These are phyloP conservation scores for Protobothrops mucrosquamatus DNA, from an alignment of 2,113 vertebrate genomes.

Conservation along the genomic window DNA sequence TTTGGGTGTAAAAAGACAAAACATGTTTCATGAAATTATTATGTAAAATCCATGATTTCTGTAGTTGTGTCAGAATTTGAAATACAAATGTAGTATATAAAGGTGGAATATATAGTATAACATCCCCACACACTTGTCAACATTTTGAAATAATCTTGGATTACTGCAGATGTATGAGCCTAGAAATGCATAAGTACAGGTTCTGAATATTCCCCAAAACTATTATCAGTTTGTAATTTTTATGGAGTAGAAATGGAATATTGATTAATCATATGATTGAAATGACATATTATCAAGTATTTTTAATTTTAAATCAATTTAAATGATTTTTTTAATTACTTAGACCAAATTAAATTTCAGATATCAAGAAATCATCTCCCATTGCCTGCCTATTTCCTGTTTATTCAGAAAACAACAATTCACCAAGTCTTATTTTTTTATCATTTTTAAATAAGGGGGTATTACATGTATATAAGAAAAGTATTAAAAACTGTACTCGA, in stretches of 20 bases:
- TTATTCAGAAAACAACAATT: not conserved
- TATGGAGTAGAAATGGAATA: not conserved
- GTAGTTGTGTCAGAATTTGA: not conserved
- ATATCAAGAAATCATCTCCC: not conserved
- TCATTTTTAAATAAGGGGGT: not conserved
- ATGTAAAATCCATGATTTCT: not conserved
- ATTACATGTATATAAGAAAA: not conserved
- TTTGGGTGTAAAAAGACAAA: no score
- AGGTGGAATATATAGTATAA: not conserved
- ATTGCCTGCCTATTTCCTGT: not conserved
- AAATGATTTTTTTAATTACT: not conserved
- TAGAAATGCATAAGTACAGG: not conserved
- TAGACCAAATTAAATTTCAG: not conserved
- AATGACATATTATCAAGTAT: not conserved
- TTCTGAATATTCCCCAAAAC: not conserved
- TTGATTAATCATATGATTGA: not conserved
- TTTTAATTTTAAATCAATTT: not conserved
- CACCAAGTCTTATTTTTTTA: not conserved
- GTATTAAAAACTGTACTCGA: not conserved
- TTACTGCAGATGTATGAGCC: not conserved
- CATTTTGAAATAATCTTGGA: not conserved
- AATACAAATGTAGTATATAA: not conserved
- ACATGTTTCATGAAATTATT: not conserved
- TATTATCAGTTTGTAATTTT: not conserved
- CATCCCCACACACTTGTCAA: not conserved